Percentiles rank a stretch among this genome's conserved stretches.
phyloP scores from a whole-genome alignment of 2,888 invertebrate species.

The Agrenia bidenticulata region DNA sequence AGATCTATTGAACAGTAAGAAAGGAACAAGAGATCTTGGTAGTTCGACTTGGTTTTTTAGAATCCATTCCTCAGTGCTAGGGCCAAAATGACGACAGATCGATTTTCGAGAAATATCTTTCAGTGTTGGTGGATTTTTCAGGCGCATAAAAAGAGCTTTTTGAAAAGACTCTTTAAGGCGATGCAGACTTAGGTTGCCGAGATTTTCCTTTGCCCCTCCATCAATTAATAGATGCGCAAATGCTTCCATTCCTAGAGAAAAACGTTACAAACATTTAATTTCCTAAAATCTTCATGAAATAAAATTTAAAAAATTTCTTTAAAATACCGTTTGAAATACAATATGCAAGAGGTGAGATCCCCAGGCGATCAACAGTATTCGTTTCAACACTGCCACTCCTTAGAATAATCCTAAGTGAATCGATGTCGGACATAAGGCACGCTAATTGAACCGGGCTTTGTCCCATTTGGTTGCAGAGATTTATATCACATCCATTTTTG shows the following conservation, averaged over 20 bases:
- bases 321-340: slow-evolving; percentile 41
- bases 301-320: background rate
- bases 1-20: slow-evolving; percentile 10
- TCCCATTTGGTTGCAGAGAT: slow-evolving; percentile 42
- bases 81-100: slow-evolving; percentile 31
- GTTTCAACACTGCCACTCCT: slow-evolving; percentile 42
- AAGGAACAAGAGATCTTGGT: slow-evolving; percentile 41
- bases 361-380: slow-evolving; percentile 43
- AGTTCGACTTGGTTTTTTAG: slow-evolving; percentile 36
- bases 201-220: slow-evolving; percentile 42
- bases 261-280: slow-evolving; percentile 3
- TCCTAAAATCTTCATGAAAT: no score
- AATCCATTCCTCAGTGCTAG: slow-evolving; percentile 37
- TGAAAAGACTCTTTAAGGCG: slow-evolving; percentile 26
- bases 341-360: slow-evolving; percentile 40
- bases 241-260: slow-evolving; percentile 29
- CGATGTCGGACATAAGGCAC: slow-evolving; percentile 43
- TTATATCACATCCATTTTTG: slow-evolving; percentile 44
- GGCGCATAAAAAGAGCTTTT: slow-evolving; percentile 27
- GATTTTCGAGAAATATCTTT: slow-evolving; percentile 29
- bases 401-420: slow-evolving; percentile 44
- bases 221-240: slow-evolving; percentile 41
- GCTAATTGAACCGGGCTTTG: slow-evolving; percentile 48
- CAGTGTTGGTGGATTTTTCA: slow-evolving; percentile 38
- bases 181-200: slow-evolving; percentile 30